Evolutionary conservation across 2,113 vertebrate genomes (phyloP).

Genomic region (Nothoprocta pentlandii): DNA sequence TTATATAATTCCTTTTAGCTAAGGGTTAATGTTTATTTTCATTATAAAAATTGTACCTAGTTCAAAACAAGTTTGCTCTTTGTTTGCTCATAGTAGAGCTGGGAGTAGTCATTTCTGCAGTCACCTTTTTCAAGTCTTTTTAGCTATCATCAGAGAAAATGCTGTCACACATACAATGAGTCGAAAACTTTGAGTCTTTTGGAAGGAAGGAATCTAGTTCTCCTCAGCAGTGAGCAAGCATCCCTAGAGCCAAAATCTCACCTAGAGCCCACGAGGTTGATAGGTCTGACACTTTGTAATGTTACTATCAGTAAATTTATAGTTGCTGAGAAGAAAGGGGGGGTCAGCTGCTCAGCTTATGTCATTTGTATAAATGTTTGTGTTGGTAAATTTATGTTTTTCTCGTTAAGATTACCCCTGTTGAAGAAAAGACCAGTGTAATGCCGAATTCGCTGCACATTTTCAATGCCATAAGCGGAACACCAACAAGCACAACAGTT

Average conservation of each 20-base stretch:
- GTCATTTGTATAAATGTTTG: neutral
- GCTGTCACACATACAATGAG: neutral
- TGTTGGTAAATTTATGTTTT: neutral
- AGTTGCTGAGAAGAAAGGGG: neutral
- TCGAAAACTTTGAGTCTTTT: neutral
- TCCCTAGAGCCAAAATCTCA: neutral
- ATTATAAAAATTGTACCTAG: neutral
- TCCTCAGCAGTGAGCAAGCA: neutral
- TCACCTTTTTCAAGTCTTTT: neutral
- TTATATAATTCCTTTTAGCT: neutral
- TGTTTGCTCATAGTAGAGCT: neutral
- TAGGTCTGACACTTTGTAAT: neutral
- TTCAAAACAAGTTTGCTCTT: neutral
- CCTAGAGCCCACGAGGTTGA: neutral
- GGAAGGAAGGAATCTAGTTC: neutral
- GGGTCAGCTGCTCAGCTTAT: neutral
- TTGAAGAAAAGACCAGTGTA: slow-evolving; percentile 92
- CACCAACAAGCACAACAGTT: slow-evolving; percentile 91
- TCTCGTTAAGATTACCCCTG: slow-evolving; percentile 86
- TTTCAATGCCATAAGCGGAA: slow-evolving; percentile 98
- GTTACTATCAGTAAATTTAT: neutral
- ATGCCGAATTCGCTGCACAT: slow-evolving; percentile 95
- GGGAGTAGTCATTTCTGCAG: no score
- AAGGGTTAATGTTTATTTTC: neutral
- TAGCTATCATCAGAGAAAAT: neutral